Conservation (phyloP, 2,113 vertebrate species). For the Myrmecobius fasciatus region DNA sequence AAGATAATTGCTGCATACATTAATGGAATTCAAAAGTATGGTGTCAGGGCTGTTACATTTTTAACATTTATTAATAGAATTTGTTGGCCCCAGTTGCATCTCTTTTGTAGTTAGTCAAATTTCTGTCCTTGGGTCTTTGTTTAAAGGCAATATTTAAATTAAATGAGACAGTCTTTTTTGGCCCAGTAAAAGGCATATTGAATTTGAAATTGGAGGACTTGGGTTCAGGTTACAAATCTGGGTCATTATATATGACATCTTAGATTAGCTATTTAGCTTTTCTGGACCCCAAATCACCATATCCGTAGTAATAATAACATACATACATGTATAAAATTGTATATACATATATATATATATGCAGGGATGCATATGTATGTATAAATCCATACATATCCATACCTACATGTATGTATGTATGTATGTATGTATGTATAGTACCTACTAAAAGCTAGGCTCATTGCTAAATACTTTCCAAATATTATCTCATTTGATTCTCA, state of each 20-base stretch:
- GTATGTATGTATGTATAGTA: too few relatives aligned
- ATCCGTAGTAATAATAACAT: too few relatives aligned
- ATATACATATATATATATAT: not conserved
- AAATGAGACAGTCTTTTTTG: not conserved
- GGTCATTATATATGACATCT: not conserved
- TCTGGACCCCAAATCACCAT: not conserved
- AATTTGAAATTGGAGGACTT: not conserved
- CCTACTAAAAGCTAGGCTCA: too few relatives aligned
- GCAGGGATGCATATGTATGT: too few relatives aligned
- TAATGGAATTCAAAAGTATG: not conserved
- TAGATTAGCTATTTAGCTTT: not conserved
- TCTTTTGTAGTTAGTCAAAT: not conserved
- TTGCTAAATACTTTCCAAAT: too few relatives aligned
- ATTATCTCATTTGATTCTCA: too few relatives aligned
- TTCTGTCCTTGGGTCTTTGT: not conserved
- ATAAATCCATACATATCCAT: not conserved
- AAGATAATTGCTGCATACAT: not conserved
- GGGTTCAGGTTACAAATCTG: not conserved
- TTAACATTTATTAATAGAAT: not conserved
- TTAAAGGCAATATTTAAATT: not conserved
- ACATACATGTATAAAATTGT: too few relatives aligned
- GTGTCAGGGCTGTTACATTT: not conserved
- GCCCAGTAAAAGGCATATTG: not conserved
- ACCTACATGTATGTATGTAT: too few relatives aligned
- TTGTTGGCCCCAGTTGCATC: not conserved